These are phyloP conservation scores for Pachydiplax longipennis DNA, from an alignment of 2,888 invertebrate genomes.

Conservation along the genomic window DNA sequence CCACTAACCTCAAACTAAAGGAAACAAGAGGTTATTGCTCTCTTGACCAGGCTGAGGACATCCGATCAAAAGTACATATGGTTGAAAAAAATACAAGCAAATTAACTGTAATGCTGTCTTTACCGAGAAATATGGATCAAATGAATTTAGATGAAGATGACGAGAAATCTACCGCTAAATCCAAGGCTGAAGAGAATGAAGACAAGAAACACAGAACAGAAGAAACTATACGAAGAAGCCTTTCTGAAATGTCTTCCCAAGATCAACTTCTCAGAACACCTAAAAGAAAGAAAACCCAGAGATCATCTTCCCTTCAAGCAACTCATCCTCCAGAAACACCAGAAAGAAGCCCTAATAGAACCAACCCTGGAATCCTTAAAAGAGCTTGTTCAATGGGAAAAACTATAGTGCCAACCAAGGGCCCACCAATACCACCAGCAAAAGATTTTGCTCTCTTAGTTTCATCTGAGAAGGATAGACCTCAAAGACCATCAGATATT, in stretches of 20 bases:
- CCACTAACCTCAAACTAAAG: not conserved
- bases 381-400: constrained; percentile 26
- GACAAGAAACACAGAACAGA: constrained; percentile 12
- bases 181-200: not conserved
- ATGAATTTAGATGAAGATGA: constrained; percentile 34
- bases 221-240: not conserved
- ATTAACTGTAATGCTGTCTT: constrained; percentile 3
- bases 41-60: not conserved
- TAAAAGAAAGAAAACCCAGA: constrained; percentile 22
- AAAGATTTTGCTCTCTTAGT: constrained; percentile 34
- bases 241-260: not conserved
- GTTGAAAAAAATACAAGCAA: constrained; percentile 1
- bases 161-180: not conserved
- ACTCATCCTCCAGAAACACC: constrained; percentile 13
- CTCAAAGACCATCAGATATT: constrained; percentile 25
- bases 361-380: constrained; percentile 28
- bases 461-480: constrained; percentile 16
- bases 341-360: constrained; percentile 12
- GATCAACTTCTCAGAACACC: constrained; percentile 11
- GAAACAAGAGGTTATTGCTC: not conserved
- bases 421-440: not conserved
- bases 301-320: constrained; percentile 20
- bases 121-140: constrained; percentile 14
- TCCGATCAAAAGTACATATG: not conserved
- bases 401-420: not conserved